Conservation (phyloP, 2,113 vertebrate genomes). For the Ptilorrhoa leucosticta region DNA sequence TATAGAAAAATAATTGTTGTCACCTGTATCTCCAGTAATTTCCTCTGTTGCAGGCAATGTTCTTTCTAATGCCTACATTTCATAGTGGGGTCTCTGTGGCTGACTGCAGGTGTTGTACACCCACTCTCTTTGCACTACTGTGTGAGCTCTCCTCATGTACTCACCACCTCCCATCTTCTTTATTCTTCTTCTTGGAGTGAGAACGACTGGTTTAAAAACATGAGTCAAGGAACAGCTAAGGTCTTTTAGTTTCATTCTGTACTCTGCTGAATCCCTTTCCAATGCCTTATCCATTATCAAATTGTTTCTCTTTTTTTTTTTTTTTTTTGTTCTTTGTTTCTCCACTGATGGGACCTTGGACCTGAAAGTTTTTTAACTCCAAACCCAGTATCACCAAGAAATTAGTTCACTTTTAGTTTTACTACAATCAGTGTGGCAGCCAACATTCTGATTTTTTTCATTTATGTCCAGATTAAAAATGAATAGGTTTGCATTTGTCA, state of each 20-base stretch:
- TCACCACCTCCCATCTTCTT: background rate
- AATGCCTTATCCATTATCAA: background rate
- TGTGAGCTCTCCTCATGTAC: background rate
- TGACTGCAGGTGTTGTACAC: background rate
- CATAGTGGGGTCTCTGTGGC: background rate
- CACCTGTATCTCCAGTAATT: background rate
- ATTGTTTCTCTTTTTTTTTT: background rate
- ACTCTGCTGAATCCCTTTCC: background rate
- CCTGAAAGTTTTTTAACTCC: background rate
- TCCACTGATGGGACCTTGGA: background rate
- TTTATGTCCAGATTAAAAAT: constrained; percentile 17
- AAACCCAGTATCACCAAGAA: background rate
- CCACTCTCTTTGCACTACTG: background rate
- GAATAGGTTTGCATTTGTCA: constrained; percentile 2
- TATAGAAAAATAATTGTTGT: background rate
- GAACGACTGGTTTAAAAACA: background rate
- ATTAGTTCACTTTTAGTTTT: background rate
- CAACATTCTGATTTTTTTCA: background rate
- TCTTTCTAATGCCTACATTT: background rate
- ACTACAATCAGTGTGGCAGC: background rate
- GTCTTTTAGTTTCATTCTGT: background rate
- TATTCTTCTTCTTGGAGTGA: background rate
- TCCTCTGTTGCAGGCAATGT: background rate
- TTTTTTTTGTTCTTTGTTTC: background rate
- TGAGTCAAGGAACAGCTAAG: background rate